Evolutionary conservation across 2,797 vertebrate genomes (phyloP), one percentile per base, ranked within the genome.

Genomic region (Glyptemys insculpta): DNA sequence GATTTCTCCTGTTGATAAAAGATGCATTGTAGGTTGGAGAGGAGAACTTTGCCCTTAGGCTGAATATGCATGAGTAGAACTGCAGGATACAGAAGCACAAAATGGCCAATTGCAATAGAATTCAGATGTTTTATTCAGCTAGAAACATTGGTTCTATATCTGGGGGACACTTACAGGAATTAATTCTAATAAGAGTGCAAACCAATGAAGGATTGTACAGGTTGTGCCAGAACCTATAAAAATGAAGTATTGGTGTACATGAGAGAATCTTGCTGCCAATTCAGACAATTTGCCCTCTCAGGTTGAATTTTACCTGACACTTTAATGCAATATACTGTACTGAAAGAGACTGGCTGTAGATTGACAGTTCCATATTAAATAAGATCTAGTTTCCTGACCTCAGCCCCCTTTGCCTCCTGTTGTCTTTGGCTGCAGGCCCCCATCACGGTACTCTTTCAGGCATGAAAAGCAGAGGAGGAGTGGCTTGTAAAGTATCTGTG

Each of bases 281-380:
- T 86, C 47, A 95, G 78, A 12, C 31, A 81, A 92, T 89, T 91
- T 76, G 19, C 62, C 53, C 78, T 81, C 83, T 82, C 47, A 23
- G 49, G 59, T 34, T 86, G 49, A 80, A 87, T 95, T 96, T 92
- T 95, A n/a, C 88, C 90, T 85, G 79, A 89, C 81, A 96, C 83
- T 79, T 9, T 9, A 84, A 49, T 92, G 52, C 79, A 91, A 79
- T 87, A 79, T 94, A 31, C 44, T 29, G 29, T 29, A 78, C 44
- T 18, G 12, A 78, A 47, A 47, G 25, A 78, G 27, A 78, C 23
- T 78, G 74, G 27, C 44, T 78, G 27, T 8, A 9, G 27, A 49
- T 31, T 78, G 44, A 49, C 41, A 78, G 25, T 18, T 78, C 74
- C 27, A 18, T 78, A 15, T 3, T 49, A 29, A 8, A 10, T 49